Conservation (phyloP, 1,140 invertebrate genomes). For the Copidosoma floridanum region DNA sequence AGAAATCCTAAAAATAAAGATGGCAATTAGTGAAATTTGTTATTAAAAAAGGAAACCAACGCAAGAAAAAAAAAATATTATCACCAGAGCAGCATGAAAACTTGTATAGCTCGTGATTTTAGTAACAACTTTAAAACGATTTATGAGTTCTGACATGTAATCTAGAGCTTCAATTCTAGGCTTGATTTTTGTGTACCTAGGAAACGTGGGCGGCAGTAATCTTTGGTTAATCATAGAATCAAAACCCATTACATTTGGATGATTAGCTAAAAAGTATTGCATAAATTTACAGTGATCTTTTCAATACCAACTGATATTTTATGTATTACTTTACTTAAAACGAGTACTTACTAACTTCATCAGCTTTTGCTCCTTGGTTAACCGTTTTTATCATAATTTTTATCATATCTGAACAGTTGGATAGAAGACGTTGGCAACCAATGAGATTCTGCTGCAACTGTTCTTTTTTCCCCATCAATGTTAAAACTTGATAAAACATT, state of each 20-base stretch:
- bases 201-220: conserved; percentile 94
- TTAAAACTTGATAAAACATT: conserved; percentile 78
- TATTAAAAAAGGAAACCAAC: conserved; percentile 1
- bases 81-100: conserved; percentile 82
- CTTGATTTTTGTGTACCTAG: conserved; percentile 91
- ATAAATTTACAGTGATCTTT: neutral
- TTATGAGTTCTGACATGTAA: conserved; percentile 81
- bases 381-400: conserved; percentile 78
- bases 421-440: conserved; percentile 68
- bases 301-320: neutral
- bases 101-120: conserved; percentile 76
- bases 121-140: conserved; percentile 77
- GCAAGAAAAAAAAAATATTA: neutral
- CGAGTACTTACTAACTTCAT: conserved; percentile 63
- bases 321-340: neutral
- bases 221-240: conserved; percentile 94
- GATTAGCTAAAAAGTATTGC: conserved; percentile 45
- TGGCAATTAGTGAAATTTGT: conserved; percentile 10
- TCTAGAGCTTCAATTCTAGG: conserved; percentile 76
- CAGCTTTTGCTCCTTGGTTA: conserved; percentile 70
- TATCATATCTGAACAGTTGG: conserved; percentile 74
- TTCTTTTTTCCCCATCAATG: conserved; percentile 65
- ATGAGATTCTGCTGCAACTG: conserved; percentile 58
- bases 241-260: conserved; percentile 75
- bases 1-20: conserved; percentile 75